These are phyloP conservation scores for Drosophila lacertosa DNA, from an alignment of 1,140 invertebrate species.

Conservation along the genomic window DNA sequence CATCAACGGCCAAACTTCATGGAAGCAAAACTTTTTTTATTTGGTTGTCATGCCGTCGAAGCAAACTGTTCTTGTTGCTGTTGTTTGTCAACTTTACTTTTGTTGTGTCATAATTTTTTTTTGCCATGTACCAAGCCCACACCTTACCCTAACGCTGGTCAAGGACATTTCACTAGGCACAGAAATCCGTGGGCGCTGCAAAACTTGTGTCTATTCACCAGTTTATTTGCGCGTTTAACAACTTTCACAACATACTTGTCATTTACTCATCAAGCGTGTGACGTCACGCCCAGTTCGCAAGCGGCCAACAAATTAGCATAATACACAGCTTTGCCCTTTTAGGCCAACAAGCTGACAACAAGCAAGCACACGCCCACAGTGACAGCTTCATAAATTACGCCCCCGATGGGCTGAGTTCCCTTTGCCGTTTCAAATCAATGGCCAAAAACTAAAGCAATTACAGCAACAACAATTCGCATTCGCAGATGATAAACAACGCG, in stretches of 20 bases:
- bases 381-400: conserved; percentile 61
- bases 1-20: conserved; percentile 56
- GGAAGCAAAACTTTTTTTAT: conserved; percentile 33
- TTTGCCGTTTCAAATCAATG: conserved; percentile 53
- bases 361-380: conserved; percentile 12
- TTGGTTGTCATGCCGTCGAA: conserved; percentile 45
- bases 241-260: conserved; percentile 36
- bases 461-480: conserved; percentile 27
- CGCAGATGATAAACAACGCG: conserved; percentile 25
- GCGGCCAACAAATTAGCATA: conserved; percentile 37
- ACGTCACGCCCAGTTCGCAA: conserved; percentile 32
- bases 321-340: conserved; percentile 24
- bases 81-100: conserved; percentile 56
- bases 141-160: neutral
- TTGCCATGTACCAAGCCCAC: conserved; percentile 2
- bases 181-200: conserved; percentile 18
- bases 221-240: conserved; percentile 33
- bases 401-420: conserved; percentile 36
- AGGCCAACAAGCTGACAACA: too few relatives aligned
- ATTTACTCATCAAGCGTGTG: conserved; percentile 39
- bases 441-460: conserved; percentile 66
- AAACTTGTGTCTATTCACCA: conserved; percentile 18
- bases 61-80: conserved; percentile 16
- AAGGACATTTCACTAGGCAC: conserved; percentile 5
- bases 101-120: conserved; percentile 40